These are phyloP conservation scores for Callionymus lyra DNA, from an alignment of 2,113 vertebrate species.

Conservation along the genomic window DNA sequence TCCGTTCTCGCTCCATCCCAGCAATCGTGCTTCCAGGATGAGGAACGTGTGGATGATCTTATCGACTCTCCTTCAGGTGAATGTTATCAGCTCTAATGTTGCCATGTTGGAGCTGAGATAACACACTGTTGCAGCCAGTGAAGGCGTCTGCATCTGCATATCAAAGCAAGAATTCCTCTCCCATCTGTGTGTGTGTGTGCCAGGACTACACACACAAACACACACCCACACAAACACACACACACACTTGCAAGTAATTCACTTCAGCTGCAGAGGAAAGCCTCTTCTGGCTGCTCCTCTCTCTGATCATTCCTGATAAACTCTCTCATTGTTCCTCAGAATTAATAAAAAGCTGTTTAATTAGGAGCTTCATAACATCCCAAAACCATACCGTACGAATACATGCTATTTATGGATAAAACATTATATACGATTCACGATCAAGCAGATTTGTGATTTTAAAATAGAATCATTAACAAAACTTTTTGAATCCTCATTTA, in stretches of 20 bases:
- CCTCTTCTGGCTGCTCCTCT: conserved; percentile 16
- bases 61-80: conserved; percentile 58
- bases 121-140: conserved; percentile 39
- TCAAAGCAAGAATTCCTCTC: conserved; percentile 56
- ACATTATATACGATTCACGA: too few species aligned
- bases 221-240: too few species aligned
- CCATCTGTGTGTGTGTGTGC: conserved; percentile 28
- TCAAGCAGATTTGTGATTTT: too few species aligned
- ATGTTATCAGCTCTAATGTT: conserved; percentile 51
- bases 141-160: conserved; percentile 53
- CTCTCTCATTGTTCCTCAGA: conserved; percentile 28
- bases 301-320: conserved; percentile 22
- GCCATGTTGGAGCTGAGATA: conserved; percentile 38
- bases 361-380: too few species aligned
- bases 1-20: too few species aligned
- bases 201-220: conserved; percentile 1
- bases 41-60: conserved; percentile 36
- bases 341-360: conserved; percentile 8
- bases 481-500: too few species aligned
- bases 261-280: conserved; percentile 17
- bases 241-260: conserved; percentile 2
- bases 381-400: too few species aligned
- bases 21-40: conserved; percentile 21
- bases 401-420: too few species aligned
- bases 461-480: too few species aligned